These are phyloP conservation scores for Nasonia vitripennis DNA, from an alignment of 1,140 invertebrate species.

Conservation along the genomic window DNA sequence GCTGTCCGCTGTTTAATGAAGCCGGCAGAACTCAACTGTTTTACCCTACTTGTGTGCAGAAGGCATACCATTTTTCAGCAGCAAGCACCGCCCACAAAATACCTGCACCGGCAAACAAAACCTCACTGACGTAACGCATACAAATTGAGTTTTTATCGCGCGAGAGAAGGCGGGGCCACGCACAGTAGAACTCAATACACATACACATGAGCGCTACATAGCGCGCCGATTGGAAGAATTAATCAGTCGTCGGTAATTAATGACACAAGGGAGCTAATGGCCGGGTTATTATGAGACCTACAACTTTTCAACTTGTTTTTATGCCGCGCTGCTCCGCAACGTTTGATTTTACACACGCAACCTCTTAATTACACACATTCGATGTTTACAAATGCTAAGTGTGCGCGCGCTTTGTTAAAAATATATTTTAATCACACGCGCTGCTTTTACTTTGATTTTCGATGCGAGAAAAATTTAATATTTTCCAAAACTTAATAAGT, in stretches of 20 bases:
- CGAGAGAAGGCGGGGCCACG: neutral
- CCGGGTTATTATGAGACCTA: neutral
- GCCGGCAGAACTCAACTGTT: neutral
- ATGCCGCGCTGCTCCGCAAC: neutral
- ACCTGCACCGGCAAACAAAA: slow-evolving; percentile 3
- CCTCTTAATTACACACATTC: neutral
- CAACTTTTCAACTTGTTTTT: neutral
- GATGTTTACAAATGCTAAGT: neutral
- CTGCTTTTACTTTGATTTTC: neutral
- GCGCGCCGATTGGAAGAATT: neutral
- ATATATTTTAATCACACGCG: neutral
- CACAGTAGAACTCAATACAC: neutral
- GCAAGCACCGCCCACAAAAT: slow-evolving; percentile 21
- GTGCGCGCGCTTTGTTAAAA: neutral
- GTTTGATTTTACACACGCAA: neutral
- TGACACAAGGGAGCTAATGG: neutral
- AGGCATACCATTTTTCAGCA: slow-evolving; percentile 19
- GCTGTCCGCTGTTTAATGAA: neutral
- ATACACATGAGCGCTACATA: neutral
- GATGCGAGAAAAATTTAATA: neutral
- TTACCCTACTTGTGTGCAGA: neutral
- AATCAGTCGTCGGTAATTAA: slow-evolving; percentile 11
- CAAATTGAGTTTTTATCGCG: slow-evolving; percentile 31
- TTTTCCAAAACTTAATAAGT: neutral
- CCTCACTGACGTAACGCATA: neutral